Evolutionary conservation across 2,113 vertebrate genomes (phyloP).

Genomic region (Sakesphorus luctuosus): DNA sequence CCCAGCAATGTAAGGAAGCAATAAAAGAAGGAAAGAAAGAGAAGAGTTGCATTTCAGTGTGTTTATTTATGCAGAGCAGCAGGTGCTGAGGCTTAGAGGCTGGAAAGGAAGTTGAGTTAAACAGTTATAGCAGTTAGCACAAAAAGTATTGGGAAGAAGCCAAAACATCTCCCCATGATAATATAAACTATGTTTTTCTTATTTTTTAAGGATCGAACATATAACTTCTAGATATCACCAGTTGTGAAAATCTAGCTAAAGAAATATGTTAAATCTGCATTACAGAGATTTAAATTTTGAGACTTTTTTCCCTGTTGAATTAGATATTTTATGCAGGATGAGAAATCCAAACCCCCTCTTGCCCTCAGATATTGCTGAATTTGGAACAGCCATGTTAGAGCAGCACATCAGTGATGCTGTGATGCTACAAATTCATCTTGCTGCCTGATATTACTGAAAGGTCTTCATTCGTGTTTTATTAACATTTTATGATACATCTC

Average conservation of each 20-base stretch:
- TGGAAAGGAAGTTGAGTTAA: not conserved
- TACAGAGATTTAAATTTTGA: not conserved
- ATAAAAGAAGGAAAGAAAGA: not conserved
- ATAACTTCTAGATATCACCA: not conserved
- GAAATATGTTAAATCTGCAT: not conserved
- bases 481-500: not conserved
- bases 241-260: not conserved
- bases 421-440: not conserved
- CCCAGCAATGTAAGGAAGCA: not conserved
- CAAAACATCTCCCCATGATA: not conserved
- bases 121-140: not conserved
- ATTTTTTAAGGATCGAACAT: not conserved
- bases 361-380: not conserved
- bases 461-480: not conserved
- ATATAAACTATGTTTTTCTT: not conserved
- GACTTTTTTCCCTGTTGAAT: not conserved
- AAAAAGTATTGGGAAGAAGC: not conserved
- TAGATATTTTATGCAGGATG: not conserved
- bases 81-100: not conserved
- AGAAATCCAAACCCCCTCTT: rapidly evolving
- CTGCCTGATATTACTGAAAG: not conserved
- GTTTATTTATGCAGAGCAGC: not conserved
- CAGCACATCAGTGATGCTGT: not conserved
- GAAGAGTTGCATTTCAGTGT: not conserved
- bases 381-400: not conserved